These are phyloP conservation scores for Plectus sambesii DNA, from an alignment of 1,140 invertebrate genomes.

Conservation along the genomic window DNA sequence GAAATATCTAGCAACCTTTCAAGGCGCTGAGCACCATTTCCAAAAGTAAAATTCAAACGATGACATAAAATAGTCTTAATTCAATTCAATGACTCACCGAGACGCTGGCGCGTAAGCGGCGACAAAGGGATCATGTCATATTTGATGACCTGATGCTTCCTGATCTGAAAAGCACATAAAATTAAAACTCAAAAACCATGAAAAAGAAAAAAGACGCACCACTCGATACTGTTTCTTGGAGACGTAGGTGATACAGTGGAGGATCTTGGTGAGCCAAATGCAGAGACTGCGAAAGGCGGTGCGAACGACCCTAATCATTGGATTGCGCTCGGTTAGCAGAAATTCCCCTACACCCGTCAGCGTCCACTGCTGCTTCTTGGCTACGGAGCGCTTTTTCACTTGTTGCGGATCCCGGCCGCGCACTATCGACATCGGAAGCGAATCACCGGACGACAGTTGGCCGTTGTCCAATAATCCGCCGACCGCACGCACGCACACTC, in stretches of 20 bases:
- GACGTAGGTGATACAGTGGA: slow-evolving; percentile 24
- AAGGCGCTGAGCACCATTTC: too few relatives aligned
- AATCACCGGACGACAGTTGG: too few relatives aligned
- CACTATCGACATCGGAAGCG: too few relatives aligned
- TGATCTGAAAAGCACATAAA: slow-evolving; percentile 29
- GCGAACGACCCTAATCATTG: slow-evolving; percentile 21
- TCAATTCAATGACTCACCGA: slow-evolving; percentile 26
- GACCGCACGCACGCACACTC: too few relatives aligned
- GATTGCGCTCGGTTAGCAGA: too few relatives aligned
- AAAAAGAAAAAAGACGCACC: slow-evolving; percentile 15
- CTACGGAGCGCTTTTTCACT: too few relatives aligned
- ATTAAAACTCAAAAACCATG: slow-evolving; percentile 7
- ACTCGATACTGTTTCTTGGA: slow-evolving; percentile 29
- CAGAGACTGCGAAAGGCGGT: slow-evolving; percentile 17
- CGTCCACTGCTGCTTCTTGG: too few relatives aligned
- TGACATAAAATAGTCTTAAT: slow-evolving; percentile 6
- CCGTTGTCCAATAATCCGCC: too few relatives aligned
- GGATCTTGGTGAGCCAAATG: slow-evolving; percentile 23
- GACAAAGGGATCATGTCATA: slow-evolving; percentile 40
- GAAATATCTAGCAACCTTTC: too few relatives aligned
- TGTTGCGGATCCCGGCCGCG: too few relatives aligned
- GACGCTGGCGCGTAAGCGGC: slow-evolving; percentile 37
- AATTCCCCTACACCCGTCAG: too few relatives aligned
- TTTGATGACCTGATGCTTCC: slow-evolving; percentile 39
- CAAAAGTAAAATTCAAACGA: too few relatives aligned